phyloP scores from a whole-genome alignment of 2,113 vertebrate genomes.

The Notothenia coriiceps region DNA sequence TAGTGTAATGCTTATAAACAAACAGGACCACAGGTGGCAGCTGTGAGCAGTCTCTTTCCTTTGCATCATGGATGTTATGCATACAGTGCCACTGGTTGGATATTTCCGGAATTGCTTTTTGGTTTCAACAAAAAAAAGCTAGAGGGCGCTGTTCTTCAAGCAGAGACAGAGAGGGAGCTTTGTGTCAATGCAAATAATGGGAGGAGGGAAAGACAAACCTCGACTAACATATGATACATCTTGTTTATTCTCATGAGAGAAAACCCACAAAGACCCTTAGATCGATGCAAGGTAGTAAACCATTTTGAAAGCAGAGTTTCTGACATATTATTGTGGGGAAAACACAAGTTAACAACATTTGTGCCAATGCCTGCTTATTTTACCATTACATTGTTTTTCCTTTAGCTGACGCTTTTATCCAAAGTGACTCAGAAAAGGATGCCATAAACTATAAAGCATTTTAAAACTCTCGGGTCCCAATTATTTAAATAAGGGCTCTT shows the following conservation, averaged over 20 bases:
- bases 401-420: too few species aligned
- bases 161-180: neutral
- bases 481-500: too few species aligned
- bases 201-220: too few species aligned
- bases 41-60: neutral
- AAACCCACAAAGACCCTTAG: neutral
- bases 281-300: neutral
- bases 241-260: neutral
- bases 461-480: too few species aligned
- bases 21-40: conserved; percentile 11
- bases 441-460: too few species aligned
- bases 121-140: neutral
- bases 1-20: neutral
- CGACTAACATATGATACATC: neutral
- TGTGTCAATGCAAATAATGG: conserved; percentile 28
- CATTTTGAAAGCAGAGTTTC: neutral
- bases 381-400: too few species aligned
- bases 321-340: neutral
- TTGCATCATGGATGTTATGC: neutral
- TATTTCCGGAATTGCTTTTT: neutral
- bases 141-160: conserved; percentile 54
- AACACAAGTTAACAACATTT: too few species aligned
- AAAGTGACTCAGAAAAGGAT: too few species aligned
- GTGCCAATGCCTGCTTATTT: too few species aligned
- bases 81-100: conserved; percentile 4